These are phyloP conservation scores for Larimichthys polyactis DNA, from an alignment of 2,113 vertebrate species.

Conservation along the genomic window DNA sequence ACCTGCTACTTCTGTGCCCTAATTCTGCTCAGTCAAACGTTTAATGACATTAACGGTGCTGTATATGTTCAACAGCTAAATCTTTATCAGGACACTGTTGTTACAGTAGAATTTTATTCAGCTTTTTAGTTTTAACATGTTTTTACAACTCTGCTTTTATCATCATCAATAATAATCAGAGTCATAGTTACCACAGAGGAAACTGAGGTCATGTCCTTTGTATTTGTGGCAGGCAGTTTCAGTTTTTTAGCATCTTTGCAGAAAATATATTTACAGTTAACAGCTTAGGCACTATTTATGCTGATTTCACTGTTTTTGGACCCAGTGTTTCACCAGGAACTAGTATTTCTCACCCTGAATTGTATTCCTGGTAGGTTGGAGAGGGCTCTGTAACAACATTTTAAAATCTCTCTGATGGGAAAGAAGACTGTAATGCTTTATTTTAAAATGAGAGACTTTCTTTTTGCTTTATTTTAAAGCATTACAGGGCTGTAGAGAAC, in stretches of 20 bases:
- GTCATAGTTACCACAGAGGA: neutral
- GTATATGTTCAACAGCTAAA: constrained; percentile 5
- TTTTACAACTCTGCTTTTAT: neutral
- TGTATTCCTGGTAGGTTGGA: neutral
- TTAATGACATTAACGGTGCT: neutral
- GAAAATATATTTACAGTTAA: neutral
- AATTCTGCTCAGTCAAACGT: constrained; percentile 18
- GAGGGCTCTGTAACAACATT: neutral
- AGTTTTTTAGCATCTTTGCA: neutral
- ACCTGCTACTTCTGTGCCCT: constrained; percentile 29
- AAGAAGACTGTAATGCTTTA: neutral
- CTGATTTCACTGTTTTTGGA: neutral
- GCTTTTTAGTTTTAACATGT: neutral
- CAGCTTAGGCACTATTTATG: neutral
- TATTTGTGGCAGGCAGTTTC: neutral
- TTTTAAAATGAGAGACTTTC: no score
- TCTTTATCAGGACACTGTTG: neutral
- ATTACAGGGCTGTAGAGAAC: neutral
- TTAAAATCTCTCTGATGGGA: neutral
- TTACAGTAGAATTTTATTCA: neutral
- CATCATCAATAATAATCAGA: neutral
- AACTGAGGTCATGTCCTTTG: neutral
- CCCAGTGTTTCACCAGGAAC: neutral
- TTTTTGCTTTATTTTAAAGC: neutral
- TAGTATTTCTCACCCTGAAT: neutral